phyloP scores from a whole-genome alignment of 2,888 invertebrate genomes.

The Pantelozetes paolii region DNA sequence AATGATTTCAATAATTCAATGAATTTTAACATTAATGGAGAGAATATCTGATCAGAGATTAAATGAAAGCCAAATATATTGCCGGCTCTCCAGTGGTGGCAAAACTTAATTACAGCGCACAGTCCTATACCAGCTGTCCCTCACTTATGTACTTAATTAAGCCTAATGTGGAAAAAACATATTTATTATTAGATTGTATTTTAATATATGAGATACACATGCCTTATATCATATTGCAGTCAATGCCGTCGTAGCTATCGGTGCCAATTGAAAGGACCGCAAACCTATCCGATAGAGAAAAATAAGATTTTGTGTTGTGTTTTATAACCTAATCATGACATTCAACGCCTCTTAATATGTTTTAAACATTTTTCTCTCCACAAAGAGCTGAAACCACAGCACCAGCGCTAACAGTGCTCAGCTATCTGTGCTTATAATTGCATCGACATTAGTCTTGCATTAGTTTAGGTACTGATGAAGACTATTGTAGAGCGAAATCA shows the following conservation, averaged over 20 bases:
- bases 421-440: neutral
- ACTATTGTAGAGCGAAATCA: conserved; percentile 8
- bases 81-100: neutral
- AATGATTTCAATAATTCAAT: neutral
- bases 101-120: conserved; percentile 2
- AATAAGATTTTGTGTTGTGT: neutral
- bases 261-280: neutral
- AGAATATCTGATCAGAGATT: neutral
- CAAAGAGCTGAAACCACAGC: neutral
- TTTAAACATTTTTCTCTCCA: neutral
- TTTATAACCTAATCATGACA: conserved; percentile 21
- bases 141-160: conserved; percentile 19
- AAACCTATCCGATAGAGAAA: neutral
- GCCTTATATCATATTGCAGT: conserved; percentile 8
- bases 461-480: neutral
- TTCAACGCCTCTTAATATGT: neutral
- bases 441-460: neutral
- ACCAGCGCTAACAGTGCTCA: neutral
- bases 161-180: conserved; percentile 16
- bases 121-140: neutral
- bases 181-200: conserved; percentile 8
- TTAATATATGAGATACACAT: neutral
- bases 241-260: neutral
- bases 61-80: neutral
- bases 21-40: neutral